Conservation (phyloP, 2,113 vertebrate species). For the Pomatorhinus ruficollis region DNA sequence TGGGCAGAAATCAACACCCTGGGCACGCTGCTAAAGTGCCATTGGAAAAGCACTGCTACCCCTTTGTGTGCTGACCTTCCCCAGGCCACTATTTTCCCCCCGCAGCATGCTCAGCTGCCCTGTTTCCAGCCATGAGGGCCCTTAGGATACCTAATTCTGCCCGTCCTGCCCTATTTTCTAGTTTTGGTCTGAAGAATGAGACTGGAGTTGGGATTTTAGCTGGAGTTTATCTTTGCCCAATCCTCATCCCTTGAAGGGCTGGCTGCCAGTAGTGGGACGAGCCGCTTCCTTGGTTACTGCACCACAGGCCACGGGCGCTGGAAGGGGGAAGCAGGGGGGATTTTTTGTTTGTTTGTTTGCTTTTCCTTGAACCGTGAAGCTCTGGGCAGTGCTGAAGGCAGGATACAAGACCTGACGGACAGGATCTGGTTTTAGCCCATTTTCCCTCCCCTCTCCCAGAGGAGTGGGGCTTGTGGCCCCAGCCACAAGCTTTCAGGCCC, state of each 20-base stretch:
- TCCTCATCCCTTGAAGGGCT: not conserved
- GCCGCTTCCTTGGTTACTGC: not conserved
- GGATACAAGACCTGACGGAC: not conserved
- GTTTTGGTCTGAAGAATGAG: not conserved
- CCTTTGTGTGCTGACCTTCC: not conserved
- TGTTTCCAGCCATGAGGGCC: not conserved
- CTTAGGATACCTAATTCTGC: not conserved
- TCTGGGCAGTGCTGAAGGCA: slow-evolving; percentile 1
- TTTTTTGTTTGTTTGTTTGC: slow-evolving; percentile 28
- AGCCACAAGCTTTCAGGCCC: not conserved
- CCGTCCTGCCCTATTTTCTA: not conserved
- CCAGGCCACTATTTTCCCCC: not conserved
- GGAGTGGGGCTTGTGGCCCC: not conserved
- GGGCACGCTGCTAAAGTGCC: not conserved
- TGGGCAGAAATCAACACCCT: slow-evolving; percentile 53
- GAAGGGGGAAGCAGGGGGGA: not conserved
- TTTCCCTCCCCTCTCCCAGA: not conserved
- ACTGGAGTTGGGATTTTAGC: not conserved
- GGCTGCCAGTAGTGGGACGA: not conserved
- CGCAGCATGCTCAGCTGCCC: not conserved
- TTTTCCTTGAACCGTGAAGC: slow-evolving; percentile 4
- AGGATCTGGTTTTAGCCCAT: not conserved
- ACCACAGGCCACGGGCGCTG: not conserved
- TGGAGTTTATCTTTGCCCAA: not conserved
- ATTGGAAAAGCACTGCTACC: not conserved